phyloP scores from a whole-genome alignment of 2,888 invertebrate genomes.

The Hydropsyche betteni region DNA sequence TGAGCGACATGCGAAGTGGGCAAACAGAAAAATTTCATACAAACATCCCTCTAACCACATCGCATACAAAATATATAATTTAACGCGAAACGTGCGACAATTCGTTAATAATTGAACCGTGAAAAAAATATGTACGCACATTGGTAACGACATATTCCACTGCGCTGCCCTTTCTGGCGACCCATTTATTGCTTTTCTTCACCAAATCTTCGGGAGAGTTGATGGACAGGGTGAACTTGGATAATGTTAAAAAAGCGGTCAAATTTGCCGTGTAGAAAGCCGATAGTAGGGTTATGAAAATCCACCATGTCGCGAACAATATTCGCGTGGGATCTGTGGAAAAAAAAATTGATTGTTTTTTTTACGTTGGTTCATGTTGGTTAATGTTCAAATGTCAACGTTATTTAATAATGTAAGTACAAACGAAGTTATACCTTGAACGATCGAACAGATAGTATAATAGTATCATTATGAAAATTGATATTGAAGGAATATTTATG shows the following conservation, averaged over 20 bases:
- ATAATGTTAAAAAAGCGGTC: constrained; percentile 87
- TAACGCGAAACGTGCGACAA: background rate
- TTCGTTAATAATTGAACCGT: background rate
- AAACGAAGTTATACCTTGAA: background rate
- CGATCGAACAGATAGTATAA: background rate
- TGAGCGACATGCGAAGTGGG: constrained; percentile 54
- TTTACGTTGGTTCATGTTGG: background rate
- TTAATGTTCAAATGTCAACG: constrained; percentile 6
- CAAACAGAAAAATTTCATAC: constrained; percentile 10
- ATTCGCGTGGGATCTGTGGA: constrained; percentile 81
- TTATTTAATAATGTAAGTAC: constrained; percentile 19
- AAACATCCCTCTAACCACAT: constrained; percentile 23
- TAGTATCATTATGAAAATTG: constrained; percentile 1
- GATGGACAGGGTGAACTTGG: constrained; percentile 83
- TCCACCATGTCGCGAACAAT: constrained; percentile 91
- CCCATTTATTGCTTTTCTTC: constrained; percentile 75
- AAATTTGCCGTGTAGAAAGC: constrained; percentile 92
- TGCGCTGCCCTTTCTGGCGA: constrained; percentile 73
- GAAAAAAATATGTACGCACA: constrained; percentile 59
- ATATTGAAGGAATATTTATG: background rate
- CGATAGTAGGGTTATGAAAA: constrained; percentile 86
- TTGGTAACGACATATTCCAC: constrained; percentile 72
- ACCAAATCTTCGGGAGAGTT: constrained; percentile 74
- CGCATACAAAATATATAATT: background rate
- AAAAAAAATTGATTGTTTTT: constrained; percentile 46